Conservation (phyloP, 2,113 vertebrate genomes). For the Dipodomys ordii region DNA sequence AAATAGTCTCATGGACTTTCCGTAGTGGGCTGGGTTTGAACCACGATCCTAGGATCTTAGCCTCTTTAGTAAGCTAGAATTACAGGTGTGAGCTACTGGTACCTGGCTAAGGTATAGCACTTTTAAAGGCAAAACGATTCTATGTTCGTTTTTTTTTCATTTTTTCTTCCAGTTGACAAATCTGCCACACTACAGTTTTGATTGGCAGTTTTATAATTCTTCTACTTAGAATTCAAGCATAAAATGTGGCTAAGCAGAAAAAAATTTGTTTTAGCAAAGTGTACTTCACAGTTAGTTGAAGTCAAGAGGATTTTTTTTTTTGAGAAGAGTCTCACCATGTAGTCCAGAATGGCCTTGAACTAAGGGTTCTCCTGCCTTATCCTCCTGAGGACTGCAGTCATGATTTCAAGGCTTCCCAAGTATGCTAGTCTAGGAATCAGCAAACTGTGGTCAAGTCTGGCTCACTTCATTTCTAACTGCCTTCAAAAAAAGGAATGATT, state of each 20-base stretch:
- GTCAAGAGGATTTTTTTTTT: neutral
- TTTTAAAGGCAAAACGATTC: neutral
- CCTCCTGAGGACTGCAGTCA: neutral
- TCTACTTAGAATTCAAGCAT: slow-evolving; percentile 21
- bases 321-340: neutral
- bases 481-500: neutral
- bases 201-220: neutral
- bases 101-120: neutral
- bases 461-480: neutral
- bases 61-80: no score
- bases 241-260: neutral
- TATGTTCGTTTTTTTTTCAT: neutral
- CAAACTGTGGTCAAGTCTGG: neutral
- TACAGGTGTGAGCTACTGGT: no score
- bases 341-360: neutral
- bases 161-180: neutral
- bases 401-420: neutral
- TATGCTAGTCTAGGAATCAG: neutral
- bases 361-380: neutral
- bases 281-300: neutral
- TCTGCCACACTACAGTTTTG: neutral
- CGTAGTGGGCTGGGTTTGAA: no score
- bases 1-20: no score
- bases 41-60: no score
- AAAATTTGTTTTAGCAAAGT: neutral